Conservation (phyloP, 2,888 invertebrate species). For the Cenopis cana region DNA sequence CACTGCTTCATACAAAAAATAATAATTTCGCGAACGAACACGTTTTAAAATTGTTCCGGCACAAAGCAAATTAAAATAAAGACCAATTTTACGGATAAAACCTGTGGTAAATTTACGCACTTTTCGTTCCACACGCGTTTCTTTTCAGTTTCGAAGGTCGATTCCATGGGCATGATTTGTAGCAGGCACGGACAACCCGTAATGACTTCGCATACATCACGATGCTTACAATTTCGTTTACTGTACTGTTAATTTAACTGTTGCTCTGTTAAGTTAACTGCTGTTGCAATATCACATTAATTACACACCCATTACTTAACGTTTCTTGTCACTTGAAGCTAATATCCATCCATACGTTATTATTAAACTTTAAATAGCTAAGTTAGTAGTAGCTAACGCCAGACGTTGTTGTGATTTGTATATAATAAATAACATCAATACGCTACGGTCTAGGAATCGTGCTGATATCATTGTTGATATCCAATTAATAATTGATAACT, state of each 20-base stretch:
- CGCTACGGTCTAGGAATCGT: constrained; percentile 10
- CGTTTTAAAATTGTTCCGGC: background rate
- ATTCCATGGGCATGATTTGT: constrained; percentile 70
- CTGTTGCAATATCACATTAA: too few species aligned
- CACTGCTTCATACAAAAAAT: too few species aligned
- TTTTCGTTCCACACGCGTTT: constrained; percentile 68
- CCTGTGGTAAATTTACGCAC: constrained; percentile 50
- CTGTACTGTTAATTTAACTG: constrained; percentile 26
- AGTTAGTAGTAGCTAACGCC: constrained; percentile 21
- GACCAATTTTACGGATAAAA: constrained; percentile 9
- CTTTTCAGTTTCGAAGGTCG: constrained; percentile 68
- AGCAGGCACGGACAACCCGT: constrained; percentile 56
- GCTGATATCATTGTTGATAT: constrained; percentile 24
- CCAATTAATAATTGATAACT: constrained; percentile 32
- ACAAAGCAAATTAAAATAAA: constrained; percentile 14
- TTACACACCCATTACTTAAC: constrained; percentile 11
- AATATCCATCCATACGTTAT: constrained; percentile 6
- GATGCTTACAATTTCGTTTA: constrained; percentile 56
- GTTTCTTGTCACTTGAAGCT: background rate
- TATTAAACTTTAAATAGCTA: background rate
- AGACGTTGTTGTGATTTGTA: constrained; percentile 34
- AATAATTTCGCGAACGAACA: too few species aligned
- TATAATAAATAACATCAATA: constrained; percentile 17
- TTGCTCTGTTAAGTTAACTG: constrained; percentile 25
- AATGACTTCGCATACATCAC: constrained; percentile 63